These are phyloP conservation scores for Eumeta japonica DNA, from an alignment of 1,140 invertebrate species.

Conservation along the genomic window DNA sequence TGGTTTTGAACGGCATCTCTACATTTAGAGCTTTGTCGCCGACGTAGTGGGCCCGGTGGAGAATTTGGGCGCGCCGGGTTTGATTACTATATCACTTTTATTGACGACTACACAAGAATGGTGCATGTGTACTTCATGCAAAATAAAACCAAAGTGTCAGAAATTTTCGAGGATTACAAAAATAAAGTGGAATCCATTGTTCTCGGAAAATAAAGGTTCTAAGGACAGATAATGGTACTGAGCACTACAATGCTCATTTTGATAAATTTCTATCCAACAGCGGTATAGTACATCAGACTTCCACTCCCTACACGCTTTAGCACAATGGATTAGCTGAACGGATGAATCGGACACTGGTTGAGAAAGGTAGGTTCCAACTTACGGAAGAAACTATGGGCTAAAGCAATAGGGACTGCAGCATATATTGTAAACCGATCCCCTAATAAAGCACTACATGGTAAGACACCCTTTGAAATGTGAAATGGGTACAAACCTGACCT, in stretches of 20 bases:
- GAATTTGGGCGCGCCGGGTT: no score
- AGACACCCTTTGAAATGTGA: constrained; percentile 42
- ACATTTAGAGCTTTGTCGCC: no score
- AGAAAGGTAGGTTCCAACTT: no score
- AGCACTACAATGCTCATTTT: constrained; percentile 10
- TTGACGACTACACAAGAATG: constrained; percentile 5
- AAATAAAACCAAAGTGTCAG: background rate
- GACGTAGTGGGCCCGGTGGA: no score
- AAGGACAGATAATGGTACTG: constrained; percentile 12
- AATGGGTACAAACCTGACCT: constrained; percentile 31
- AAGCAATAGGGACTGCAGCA: constrained; percentile 9
- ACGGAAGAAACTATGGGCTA: background rate
- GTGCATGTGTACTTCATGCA: constrained; percentile 2
- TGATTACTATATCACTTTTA: no score
- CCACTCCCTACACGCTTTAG: constrained; percentile 10
- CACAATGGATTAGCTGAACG: no score
- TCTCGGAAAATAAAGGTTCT: no score
- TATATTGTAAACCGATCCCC: constrained; percentile 21
- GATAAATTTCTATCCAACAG: constrained; percentile 7
- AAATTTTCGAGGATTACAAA: constrained; percentile 2
- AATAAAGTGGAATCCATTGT: constrained; percentile 1
- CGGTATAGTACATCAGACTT: constrained; percentile 11
- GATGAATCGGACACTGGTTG: no score
- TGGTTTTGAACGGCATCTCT: no score
- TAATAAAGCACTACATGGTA: constrained; percentile 12